phyloP scores from a whole-genome alignment of 2,888 invertebrate genomes.

The Hemicrepidius hirtus region DNA sequence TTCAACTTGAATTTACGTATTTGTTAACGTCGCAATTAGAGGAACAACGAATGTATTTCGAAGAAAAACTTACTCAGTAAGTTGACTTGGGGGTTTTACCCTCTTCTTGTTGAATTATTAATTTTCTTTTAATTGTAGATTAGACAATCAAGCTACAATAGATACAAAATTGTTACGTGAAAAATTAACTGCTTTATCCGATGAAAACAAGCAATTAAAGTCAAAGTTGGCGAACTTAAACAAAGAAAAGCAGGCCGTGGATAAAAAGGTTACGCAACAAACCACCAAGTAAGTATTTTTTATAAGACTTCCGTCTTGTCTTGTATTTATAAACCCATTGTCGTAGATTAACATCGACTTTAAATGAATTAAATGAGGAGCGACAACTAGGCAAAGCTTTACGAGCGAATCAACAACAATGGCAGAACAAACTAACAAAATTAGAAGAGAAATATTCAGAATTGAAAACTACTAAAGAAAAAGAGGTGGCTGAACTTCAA shows the following conservation, averaged over 20 bases:
- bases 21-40: conserved; percentile 96
- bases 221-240: conserved; percentile 74
- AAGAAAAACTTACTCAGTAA: conserved; percentile 81
- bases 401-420: conserved; percentile 83
- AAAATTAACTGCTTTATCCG: conserved; percentile 72
- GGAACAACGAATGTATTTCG: conserved; percentile 93
- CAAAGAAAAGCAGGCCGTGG: conserved; percentile 81
- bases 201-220: conserved; percentile 72
- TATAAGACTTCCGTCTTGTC: not conserved
- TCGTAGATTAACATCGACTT: conserved; percentile 77
- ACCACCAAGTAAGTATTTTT: conserved; percentile 74
- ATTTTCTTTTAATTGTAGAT: conserved; percentile 59
- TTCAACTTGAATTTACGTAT: conserved; percentile 97
- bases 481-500: conserved; percentile 87
- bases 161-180: conserved; percentile 70
- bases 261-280: conserved; percentile 81
- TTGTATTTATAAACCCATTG: not conserved
- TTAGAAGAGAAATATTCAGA: conserved; percentile 74
- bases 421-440: conserved; percentile 78
- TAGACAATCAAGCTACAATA: conserved; percentile 67
- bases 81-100: conserved; percentile 40
- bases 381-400: conserved; percentile 87
- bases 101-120: no score
- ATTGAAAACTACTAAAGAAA: conserved; percentile 72
- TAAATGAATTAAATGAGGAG: conserved; percentile 87